Conservation (phyloP, 2,797 vertebrate genomes). For the Pogoniulus pusillus region DNA sequence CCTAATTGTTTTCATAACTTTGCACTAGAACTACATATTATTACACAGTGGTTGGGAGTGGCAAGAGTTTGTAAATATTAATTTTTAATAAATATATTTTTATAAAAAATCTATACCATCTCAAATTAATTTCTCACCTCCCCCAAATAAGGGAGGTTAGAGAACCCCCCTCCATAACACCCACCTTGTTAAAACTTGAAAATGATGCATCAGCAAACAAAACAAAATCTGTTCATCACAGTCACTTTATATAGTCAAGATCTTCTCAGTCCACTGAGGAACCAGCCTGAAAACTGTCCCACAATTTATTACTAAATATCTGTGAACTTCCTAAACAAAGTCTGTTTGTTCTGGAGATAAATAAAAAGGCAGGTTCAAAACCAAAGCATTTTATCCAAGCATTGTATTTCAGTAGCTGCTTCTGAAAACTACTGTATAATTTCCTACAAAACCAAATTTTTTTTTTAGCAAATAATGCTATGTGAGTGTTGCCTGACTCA, state of each 20-base stretch:
- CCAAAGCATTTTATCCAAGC: neutral
- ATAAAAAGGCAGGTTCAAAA: neutral
- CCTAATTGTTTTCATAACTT: too few relatives aligned
- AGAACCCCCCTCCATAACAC: too few relatives aligned
- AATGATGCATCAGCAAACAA: neutral
- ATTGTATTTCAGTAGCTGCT: neutral
- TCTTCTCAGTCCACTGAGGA: neutral
- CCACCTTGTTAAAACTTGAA: neutral
- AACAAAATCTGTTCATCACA: neutral
- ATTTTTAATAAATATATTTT: too few relatives aligned
- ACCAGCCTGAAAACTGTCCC: neutral
- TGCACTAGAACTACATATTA: too few relatives aligned
- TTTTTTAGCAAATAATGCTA: neutral
- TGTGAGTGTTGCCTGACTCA: neutral
- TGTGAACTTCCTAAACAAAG: neutral
- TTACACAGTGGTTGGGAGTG: too few relatives aligned
- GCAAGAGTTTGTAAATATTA: too few relatives aligned
- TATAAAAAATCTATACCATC: too few relatives aligned
- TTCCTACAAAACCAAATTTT: neutral
- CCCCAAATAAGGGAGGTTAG: too few relatives aligned
- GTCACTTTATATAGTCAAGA: neutral
- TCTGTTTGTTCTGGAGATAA: neutral
- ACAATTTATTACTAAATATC: slow-evolving; percentile 9
- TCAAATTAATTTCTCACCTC: too few relatives aligned
- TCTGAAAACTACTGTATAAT: neutral